phyloP scores from a whole-genome alignment of 2,113 vertebrate genomes.

The Morone chrysops region DNA sequence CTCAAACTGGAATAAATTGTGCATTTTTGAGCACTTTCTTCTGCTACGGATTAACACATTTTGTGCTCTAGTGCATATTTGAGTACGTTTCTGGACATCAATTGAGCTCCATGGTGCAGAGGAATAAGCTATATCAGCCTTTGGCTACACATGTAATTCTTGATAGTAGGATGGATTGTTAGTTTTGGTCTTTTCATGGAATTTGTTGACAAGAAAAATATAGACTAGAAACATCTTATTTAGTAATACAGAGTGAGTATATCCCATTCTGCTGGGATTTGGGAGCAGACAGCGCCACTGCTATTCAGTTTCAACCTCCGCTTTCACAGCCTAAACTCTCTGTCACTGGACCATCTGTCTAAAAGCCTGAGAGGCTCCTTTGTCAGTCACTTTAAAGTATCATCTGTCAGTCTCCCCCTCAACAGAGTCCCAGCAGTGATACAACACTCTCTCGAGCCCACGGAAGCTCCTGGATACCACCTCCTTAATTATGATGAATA shows the following conservation, averaged over 20 bases:
- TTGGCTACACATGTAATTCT: not conserved
- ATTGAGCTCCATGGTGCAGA: not conserved
- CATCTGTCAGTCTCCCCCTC: constrained; percentile 46
- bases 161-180: not conserved
- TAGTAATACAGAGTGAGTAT: not conserved
- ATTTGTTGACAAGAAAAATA: constrained; percentile 3
- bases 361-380: constrained; percentile 47
- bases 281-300: not conserved
- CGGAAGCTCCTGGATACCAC: constrained; percentile 27
- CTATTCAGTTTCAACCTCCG: constrained; percentile 15
- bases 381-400: constrained; percentile 47
- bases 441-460: constrained; percentile 10
- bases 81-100: not conserved
- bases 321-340: constrained; percentile 29
- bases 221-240: not conserved
- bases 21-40: not conserved
- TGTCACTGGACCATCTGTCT: constrained; percentile 46
- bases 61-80: too few relatives aligned
- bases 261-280: not conserved
- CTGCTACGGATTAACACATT: not conserved
- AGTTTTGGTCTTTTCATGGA: not conserved
- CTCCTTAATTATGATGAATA: constrained; percentile 25
- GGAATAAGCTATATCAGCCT: not conserved
- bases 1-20: not conserved
- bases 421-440: constrained; percentile 21